phyloP scores from a whole-genome alignment of 2,113 vertebrate species.

The Rhinopithecus roxellana region DNA sequence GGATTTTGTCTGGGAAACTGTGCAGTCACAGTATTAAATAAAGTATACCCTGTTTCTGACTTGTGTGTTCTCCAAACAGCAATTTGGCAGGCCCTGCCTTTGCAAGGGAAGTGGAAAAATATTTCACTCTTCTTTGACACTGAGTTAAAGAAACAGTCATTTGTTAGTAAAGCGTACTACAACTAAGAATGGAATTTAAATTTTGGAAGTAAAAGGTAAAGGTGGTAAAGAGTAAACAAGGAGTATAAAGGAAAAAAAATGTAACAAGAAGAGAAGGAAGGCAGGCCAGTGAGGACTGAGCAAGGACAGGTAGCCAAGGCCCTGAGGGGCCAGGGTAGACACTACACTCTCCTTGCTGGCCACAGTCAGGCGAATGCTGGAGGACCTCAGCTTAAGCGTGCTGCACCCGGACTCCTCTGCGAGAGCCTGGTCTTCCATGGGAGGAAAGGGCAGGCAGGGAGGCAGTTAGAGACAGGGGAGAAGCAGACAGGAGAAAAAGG shows the following conservation, averaged over 20 bases:
- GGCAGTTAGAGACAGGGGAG: not conserved
- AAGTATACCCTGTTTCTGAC: not conserved
- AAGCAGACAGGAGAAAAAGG: not conserved
- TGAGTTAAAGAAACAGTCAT: not conserved
- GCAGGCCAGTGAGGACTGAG: not conserved
- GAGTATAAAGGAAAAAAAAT: not conserved
- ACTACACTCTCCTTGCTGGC: rapidly evolving
- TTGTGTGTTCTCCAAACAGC: not conserved
- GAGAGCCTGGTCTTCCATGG: not conserved
- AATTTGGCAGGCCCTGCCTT: not conserved
- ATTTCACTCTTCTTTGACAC: slow-evolving; percentile 14
- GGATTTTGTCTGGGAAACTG: not conserved
- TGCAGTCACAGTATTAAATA: not conserved
- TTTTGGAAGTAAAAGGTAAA: not conserved
- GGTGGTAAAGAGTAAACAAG: not conserved
- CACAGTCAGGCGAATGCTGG: not conserved
- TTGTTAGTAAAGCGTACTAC: not conserved
- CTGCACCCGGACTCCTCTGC: not conserved
- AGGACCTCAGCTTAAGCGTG: not conserved
- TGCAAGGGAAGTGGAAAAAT: not conserved
- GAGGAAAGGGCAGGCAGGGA: not conserved
- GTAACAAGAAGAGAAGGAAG: not conserved
- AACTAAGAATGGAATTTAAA: not conserved
- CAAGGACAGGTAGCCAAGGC: not conserved
- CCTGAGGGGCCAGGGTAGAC: rapidly evolving